Percentiles rank a stretch among this genome's conserved stretches.
Conservation (phyloP, 1,140 invertebrate species). For the Steinernema khuongi region DNA sequence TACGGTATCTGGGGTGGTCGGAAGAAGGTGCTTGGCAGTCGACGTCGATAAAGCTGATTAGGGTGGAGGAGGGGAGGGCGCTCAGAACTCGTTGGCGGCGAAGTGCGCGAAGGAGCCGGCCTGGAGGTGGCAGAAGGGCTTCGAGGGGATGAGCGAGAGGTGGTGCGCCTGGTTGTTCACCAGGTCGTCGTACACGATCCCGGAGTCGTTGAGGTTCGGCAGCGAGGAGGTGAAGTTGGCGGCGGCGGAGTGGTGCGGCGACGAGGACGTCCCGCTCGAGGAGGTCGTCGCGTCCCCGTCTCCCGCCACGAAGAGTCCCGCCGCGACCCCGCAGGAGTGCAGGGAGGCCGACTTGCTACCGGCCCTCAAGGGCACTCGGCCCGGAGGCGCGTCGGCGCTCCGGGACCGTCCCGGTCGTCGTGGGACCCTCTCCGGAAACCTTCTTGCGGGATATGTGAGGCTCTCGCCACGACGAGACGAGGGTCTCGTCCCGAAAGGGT, state of each 20-base stretch:
- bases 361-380: neutral
- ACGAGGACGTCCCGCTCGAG: slow-evolving; percentile 4
- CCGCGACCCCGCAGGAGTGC: neutral
- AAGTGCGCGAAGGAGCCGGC: neutral
- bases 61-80: neutral
- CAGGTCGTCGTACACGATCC: neutral
- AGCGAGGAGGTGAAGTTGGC: slow-evolving; percentile 10
- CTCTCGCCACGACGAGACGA: no score
- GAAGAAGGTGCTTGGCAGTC: neutral
- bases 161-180: slow-evolving; percentile 4
- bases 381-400: neutral
- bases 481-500: no score
- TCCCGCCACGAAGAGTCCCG: neutral
- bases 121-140: slow-evolving; percentile 11
- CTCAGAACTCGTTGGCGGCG: neutral
- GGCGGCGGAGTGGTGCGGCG: slow-evolving; percentile 4
- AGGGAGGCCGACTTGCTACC: neutral
- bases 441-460: no score
- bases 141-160: neutral
- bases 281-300: neutral
- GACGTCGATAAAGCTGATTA: neutral
- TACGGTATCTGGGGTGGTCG: neutral
- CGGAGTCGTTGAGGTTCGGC: slow-evolving; percentile 12
- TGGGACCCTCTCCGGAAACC: neutral
- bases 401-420: neutral